Percentiles rank a stretch among this genome's conserved stretches.
Evolutionary conservation across 2,113 vertebrate species (phyloP).

Genomic region (Phocoena phocoena): DNA sequence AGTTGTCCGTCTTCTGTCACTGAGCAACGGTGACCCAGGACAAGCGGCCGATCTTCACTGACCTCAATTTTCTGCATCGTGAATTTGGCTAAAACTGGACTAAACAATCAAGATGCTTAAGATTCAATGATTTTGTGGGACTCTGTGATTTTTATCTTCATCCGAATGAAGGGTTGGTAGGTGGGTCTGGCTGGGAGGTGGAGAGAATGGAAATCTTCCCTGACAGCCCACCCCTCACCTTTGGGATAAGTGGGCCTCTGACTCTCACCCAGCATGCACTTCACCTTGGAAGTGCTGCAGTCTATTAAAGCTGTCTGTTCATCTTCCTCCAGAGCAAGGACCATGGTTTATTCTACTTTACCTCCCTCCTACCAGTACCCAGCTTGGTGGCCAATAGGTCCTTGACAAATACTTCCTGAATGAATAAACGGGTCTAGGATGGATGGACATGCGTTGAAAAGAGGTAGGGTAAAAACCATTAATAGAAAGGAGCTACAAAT

Average conservation of each 20-base stretch:
- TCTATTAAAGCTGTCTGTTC: neutral
- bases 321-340: neutral
- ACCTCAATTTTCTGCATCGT: neutral
- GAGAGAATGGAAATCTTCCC: neutral
- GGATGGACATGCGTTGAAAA: neutral
- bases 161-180: neutral
- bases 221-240: neutral
- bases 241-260: neutral
- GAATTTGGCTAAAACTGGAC: neutral
- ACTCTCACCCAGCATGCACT: neutral
- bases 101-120: neutral
- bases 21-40: neutral
- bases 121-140: neutral
- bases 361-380: neutral
- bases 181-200: neutral
- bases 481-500: neutral
- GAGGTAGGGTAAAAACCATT: neutral
- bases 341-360: neutral
- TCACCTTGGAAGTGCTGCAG: neutral
- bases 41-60: neutral
- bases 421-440: neutral
- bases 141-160: neutral
- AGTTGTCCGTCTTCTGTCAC: neutral
- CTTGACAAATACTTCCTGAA: neutral
- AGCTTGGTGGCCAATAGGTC: neutral